Percentiles rank a stretch among this genome's conserved stretches.
Evolutionary conservation across 1,140 invertebrate species (phyloP).

Genomic region (Phenacoccus solenopsis): DNA sequence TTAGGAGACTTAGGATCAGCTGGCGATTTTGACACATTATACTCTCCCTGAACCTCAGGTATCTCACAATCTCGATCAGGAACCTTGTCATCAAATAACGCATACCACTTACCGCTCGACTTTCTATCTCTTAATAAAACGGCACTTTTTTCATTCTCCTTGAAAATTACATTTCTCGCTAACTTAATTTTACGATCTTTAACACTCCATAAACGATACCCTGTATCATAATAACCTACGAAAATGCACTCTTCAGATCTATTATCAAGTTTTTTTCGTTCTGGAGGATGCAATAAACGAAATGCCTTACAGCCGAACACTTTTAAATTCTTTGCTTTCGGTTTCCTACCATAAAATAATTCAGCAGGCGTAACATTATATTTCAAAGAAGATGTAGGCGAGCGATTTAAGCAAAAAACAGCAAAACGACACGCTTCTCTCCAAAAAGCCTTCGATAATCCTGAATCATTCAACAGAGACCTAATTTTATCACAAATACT

Average conservation of each 20-base stretch:
- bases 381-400: constrained; percentile 25
- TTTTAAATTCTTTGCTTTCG: background rate
- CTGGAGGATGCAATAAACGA: constrained; percentile 24
- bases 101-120: too few relatives aligned
- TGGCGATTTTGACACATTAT: too few relatives aligned
- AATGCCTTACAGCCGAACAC: constrained; percentile 26
- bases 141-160: too few relatives aligned
- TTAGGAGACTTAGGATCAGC: too few relatives aligned
- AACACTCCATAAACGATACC: background rate
- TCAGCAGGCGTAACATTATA: constrained; percentile 29
- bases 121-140: too few relatives aligned
- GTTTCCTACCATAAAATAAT: constrained; percentile 28
- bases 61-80: too few relatives aligned
- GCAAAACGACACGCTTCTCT: constrained; percentile 31
- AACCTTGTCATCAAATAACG: too few relatives aligned
- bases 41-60: too few relatives aligned
- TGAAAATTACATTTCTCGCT: too few relatives aligned
- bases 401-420: constrained; percentile 32
- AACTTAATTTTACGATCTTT: background rate
- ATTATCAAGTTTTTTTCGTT: constrained; percentile 26
- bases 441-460: constrained; percentile 28
- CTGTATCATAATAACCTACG: constrained; percentile 26
- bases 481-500: constrained; percentile 32
- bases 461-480: constrained; percentile 25
- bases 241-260: constrained; percentile 27